Evolutionary conservation across 2,888 invertebrate species (phyloP).

Genomic region (Amblyjoppa fuscipennis): DNA sequence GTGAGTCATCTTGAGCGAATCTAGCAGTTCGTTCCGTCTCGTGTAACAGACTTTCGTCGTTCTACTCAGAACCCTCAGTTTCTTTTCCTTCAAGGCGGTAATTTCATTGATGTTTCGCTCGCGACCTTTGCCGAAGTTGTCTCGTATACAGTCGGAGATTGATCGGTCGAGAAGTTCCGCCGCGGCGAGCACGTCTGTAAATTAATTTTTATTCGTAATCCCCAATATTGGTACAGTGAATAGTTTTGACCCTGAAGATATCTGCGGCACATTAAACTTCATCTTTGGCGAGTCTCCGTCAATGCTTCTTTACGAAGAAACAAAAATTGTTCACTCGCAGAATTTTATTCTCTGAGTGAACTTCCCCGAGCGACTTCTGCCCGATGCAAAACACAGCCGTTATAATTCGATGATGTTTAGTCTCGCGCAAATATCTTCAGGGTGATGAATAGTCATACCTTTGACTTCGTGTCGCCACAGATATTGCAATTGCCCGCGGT

Average conservation of each 20-base stretch:
- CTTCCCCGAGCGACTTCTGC: too few relatives aligned
- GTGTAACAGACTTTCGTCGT: conserved; percentile 45
- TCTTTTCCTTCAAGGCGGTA: conserved; percentile 6
- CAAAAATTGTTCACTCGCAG: too few relatives aligned
- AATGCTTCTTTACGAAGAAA: too few relatives aligned
- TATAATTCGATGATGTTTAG: too few relatives aligned
- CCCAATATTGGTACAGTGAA: background rate
- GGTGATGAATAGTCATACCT: conserved; percentile 38
- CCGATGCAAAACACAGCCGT: too few relatives aligned
- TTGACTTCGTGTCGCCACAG: conserved; percentile 63
- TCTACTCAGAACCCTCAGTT: conserved; percentile 34
- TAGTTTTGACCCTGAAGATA: background rate
- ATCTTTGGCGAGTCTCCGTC: too few relatives aligned
- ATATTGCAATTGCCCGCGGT: conserved; percentile 59
- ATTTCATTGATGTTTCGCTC: conserved; percentile 25
- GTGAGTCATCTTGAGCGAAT: conserved; percentile 45
- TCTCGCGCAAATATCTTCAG: too few relatives aligned
- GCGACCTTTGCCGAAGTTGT: conserved; percentile 35
- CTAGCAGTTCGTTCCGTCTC: conserved; percentile 48
- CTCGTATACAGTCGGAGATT: conserved; percentile 28
- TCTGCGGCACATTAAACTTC: too few relatives aligned
- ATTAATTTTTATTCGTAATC: conserved; percentile 4
- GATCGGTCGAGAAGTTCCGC: conserved; percentile 24
- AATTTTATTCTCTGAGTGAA: too few relatives aligned
- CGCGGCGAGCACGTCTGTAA: conserved; percentile 47